These are phyloP conservation scores for Galeopterus variegatus DNA, from an alignment of 2,113 vertebrate genomes.

Conservation along the genomic window DNA sequence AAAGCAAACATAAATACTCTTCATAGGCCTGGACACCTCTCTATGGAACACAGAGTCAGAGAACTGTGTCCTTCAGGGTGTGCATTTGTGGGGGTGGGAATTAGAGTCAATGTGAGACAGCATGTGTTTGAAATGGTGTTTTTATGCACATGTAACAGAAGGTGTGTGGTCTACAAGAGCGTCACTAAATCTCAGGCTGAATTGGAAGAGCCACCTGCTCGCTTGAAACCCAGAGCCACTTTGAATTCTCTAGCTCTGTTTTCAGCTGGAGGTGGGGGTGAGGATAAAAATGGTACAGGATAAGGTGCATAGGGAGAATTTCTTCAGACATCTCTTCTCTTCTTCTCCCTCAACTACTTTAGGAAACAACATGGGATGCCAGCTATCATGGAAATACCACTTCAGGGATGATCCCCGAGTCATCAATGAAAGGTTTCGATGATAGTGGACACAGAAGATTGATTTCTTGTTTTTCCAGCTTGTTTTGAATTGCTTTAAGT, in stretches of 20 bases:
- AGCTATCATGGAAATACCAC: neutral
- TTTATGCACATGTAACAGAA: constrained; percentile 37
- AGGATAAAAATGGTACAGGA: neutral
- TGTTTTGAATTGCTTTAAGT: constrained; percentile 58
- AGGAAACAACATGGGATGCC: neutral
- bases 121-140: constrained; percentile 14
- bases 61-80: neutral
- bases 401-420: neutral
- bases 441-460: constrained; percentile 40
- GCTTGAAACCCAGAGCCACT: neutral
- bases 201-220: constrained; percentile 26
- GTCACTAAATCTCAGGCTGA: constrained; percentile 54
- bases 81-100: neutral
- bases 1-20: neutral
- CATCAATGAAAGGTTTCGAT: constrained; percentile 38
- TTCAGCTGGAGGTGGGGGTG: constrained; percentile 6
- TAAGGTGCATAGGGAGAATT: neutral
- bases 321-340: neutral
- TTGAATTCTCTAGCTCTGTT: constrained; percentile 7
- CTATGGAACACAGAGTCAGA: neutral
- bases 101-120: constrained; percentile 35
- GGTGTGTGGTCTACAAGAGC: constrained; percentile 40
- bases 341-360: constrained; percentile 13
- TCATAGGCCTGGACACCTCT: neutral
- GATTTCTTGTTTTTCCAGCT: constrained; percentile 24